These are phyloP conservation scores for Tridacna gigas DNA, from an alignment of 2,888 invertebrate genomes.

Conservation along the genomic window DNA sequence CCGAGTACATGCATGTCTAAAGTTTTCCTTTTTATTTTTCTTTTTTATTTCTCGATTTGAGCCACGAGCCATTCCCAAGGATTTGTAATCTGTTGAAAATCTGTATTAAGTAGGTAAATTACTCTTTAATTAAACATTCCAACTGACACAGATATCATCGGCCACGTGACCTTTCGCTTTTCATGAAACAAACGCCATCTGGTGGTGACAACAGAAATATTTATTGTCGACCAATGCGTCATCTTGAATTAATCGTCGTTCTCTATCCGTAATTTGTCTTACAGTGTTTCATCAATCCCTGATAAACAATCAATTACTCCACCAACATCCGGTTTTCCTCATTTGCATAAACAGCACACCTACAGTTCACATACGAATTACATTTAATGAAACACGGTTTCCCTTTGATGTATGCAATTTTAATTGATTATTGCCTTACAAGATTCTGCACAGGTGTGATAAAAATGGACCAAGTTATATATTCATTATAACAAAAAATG, in stretches of 20 bases:
- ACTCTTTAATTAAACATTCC: too few relatives aligned
- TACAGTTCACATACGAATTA: slow-evolving; percentile 20
- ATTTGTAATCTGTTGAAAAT: too few relatives aligned
- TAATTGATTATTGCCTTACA: slow-evolving; percentile 12
- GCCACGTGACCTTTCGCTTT: too few relatives aligned
- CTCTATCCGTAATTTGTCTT: slow-evolving; percentile 1
- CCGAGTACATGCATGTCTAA: too few relatives aligned
- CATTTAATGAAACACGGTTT: not conserved
- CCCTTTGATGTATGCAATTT: slow-evolving; percentile 24
- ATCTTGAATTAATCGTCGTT: not conserved
- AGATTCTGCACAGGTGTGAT: slow-evolving; percentile 5
- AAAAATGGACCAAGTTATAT: slow-evolving; percentile 3
- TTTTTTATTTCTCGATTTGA: too few relatives aligned
- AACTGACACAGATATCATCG: too few relatives aligned
- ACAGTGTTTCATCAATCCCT: not conserved
- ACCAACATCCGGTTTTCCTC: not conserved
- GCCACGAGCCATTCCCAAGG: too few relatives aligned
- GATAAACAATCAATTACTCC: slow-evolving; percentile 12
- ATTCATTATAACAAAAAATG: too few relatives aligned
- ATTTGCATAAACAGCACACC: slow-evolving; percentile 13
- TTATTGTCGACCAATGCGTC: slow-evolving; percentile 1
- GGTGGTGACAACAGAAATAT: not conserved
- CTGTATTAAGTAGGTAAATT: too few relatives aligned
- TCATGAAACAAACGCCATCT: not conserved
- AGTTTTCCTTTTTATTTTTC: too few relatives aligned